Evolutionary conservation across 2,797 vertebrate genomes (phyloP).

Genomic region (Intellagama lesueurii): DNA sequence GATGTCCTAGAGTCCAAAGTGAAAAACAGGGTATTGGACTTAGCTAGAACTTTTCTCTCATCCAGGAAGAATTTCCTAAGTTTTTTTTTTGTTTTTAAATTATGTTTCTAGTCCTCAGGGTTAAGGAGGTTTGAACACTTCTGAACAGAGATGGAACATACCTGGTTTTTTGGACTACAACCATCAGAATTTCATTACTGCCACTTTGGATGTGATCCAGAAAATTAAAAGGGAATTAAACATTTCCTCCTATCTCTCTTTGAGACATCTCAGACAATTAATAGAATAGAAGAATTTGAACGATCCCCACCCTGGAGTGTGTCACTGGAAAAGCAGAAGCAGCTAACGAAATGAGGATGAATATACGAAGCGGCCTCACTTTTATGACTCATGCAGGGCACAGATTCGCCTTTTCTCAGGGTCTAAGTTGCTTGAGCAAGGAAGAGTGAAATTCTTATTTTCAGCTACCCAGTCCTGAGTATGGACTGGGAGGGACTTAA

Average conservation of each 20-base stretch:
- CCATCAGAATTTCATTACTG: too few relatives aligned
- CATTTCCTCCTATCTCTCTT: neutral
- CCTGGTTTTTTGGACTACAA: too few relatives aligned
- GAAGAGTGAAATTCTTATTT: neutral
- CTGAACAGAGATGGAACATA: too few relatives aligned
- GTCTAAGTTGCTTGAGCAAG: neutral
- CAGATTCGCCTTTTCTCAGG: neutral
- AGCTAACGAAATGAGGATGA: neutral
- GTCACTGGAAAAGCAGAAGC: neutral
- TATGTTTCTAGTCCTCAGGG: neutral
- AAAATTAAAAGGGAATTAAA: too few relatives aligned
- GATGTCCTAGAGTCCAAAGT: too few relatives aligned
- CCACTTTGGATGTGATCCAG: too few relatives aligned
- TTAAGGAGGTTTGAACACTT: neutral
- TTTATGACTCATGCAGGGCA: neutral
- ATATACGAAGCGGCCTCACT: neutral
- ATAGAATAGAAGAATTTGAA: neutral
- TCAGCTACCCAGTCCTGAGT: neutral
- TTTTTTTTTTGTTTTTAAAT: too few relatives aligned
- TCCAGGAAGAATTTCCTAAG: neutral
- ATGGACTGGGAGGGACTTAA: too few relatives aligned
- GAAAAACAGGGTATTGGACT: neutral
- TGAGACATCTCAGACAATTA: neutral
- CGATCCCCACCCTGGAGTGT: neutral
- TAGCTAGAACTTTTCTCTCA: neutral